These are phyloP conservation scores for Acrocyrtus sp. DNA, from an alignment of 2,888 invertebrate species.

Conservation along the genomic window DNA sequence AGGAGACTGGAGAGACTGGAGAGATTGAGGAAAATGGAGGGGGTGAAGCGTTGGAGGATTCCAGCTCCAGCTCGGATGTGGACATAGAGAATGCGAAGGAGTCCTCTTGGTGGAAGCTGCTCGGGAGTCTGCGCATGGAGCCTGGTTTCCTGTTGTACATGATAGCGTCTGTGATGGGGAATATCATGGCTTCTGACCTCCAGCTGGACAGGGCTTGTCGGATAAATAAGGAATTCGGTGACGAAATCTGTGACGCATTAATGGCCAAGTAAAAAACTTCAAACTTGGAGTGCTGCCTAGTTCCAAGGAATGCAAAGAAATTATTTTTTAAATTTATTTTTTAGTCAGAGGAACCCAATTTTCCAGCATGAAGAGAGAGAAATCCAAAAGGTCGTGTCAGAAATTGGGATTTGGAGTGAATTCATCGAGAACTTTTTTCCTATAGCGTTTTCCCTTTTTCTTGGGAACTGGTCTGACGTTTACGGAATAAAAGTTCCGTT, in stretches of 20 bases:
- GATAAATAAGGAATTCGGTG: slow-evolving; percentile 49
- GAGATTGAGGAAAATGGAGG: not conserved
- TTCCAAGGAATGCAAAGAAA: no score
- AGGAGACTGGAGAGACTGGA: not conserved
- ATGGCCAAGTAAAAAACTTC: slow-evolving; percentile 32
- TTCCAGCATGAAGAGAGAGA: slow-evolving; percentile 43
- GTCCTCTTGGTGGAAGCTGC: slow-evolving; percentile 21
- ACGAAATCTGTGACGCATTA: slow-evolving; percentile 52
- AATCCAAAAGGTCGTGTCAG: slow-evolving; percentile 55
- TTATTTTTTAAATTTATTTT: no score
- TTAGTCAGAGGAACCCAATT: not conserved
- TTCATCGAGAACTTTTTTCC: slow-evolving; percentile 64
- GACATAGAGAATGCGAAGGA: not conserved
- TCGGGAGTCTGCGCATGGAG: slow-evolving; percentile 54
- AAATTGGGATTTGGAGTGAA: slow-evolving; percentile 59
- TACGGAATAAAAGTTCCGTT: slow-evolving; percentile 63
- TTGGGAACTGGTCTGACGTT: slow-evolving; percentile 63
- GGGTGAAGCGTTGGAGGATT: slow-evolving; percentile 18
- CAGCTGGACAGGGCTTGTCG: slow-evolving; percentile 58
- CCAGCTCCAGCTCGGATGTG: not conserved
- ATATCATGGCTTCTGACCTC: slow-evolving; percentile 59
- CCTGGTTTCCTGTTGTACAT: slow-evolving; percentile 61
- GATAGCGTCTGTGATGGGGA: slow-evolving; percentile 62
- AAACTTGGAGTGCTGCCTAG: not conserved
- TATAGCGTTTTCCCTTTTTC: slow-evolving; percentile 57